Conservation (phyloP, 2,888 invertebrate genomes). For the Diloba caeruleocephala region DNA sequence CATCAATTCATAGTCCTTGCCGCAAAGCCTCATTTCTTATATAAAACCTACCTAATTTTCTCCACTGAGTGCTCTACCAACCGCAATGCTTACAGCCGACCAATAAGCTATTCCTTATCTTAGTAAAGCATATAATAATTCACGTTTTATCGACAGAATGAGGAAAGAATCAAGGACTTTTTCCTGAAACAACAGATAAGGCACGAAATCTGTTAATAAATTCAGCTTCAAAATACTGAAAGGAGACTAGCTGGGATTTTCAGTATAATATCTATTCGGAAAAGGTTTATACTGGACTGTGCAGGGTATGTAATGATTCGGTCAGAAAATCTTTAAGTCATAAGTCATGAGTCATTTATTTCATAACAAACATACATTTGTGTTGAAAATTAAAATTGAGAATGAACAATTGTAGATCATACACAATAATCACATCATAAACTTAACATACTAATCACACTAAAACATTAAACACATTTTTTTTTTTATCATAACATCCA, state of each 20-base stretch:
- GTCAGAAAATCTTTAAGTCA: too few relatives aligned
- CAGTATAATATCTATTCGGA: background rate
- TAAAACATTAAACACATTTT: too few relatives aligned
- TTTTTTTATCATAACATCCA: too few relatives aligned
- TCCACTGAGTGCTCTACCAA: background rate
- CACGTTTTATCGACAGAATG: constrained; percentile 33
- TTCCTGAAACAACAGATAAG: constrained; percentile 38
- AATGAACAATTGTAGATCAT: too few relatives aligned
- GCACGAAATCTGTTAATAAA: constrained; percentile 44
- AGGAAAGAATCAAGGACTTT: constrained; percentile 23
- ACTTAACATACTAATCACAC: too few relatives aligned
- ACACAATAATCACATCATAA: too few relatives aligned
- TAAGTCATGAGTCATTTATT: too few relatives aligned
- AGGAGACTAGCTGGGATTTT: background rate
- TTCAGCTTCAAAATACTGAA: constrained; percentile 29
- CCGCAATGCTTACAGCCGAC: constrained; percentile 1
- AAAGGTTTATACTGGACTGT: background rate
- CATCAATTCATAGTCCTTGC: too few relatives aligned
- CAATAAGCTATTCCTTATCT: constrained; percentile 38
- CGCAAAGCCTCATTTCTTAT: background rate
- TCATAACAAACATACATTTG: too few relatives aligned
- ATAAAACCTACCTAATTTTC: background rate
- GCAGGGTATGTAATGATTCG: background rate
- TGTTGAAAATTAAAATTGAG: too few relatives aligned
- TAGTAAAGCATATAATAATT: constrained; percentile 32